Conservation (phyloP, 2,797 vertebrate genomes). For the Apogon talboti region DNA sequence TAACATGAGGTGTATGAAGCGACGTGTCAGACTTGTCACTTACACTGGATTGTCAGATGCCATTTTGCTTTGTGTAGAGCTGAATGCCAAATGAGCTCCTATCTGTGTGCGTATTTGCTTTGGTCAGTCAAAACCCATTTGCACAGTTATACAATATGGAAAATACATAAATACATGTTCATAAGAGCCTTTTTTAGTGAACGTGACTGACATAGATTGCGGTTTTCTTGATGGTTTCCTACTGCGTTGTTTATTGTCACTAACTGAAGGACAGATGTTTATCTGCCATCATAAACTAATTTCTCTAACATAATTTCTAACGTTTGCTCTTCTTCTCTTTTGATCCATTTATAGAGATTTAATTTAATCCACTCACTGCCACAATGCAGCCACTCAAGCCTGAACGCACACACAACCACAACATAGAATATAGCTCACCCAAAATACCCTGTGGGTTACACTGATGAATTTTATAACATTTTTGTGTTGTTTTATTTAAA, state of each 20-base stretch:
- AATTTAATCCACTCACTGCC: constrained; percentile 43
- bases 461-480: constrained; percentile 11
- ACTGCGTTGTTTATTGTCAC: background rate
- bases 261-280: constrained; percentile 10
- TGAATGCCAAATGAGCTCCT: background rate
- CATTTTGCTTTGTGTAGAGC: constrained; percentile 4
- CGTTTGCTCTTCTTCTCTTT: constrained; percentile 30
- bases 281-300: constrained; percentile 21
- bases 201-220: background rate
- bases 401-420: constrained; percentile 8
- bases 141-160: too few relatives aligned
- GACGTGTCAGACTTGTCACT: background rate
- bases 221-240: constrained; percentile 1
- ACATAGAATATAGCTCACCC: background rate
- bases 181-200: background rate
- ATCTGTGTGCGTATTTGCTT: background rate
- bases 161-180: background rate
- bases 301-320: constrained; percentile 31
- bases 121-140: background rate
- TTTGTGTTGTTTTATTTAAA: constrained; percentile 26
- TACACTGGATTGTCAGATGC: background rate
- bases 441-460: background rate
- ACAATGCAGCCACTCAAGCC: constrained; percentile 21
- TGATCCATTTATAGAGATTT: constrained; percentile 57
- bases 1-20: background rate